Conservation (phyloP, 2,113 vertebrate genomes). For the Pollimyrus isidori region DNA sequence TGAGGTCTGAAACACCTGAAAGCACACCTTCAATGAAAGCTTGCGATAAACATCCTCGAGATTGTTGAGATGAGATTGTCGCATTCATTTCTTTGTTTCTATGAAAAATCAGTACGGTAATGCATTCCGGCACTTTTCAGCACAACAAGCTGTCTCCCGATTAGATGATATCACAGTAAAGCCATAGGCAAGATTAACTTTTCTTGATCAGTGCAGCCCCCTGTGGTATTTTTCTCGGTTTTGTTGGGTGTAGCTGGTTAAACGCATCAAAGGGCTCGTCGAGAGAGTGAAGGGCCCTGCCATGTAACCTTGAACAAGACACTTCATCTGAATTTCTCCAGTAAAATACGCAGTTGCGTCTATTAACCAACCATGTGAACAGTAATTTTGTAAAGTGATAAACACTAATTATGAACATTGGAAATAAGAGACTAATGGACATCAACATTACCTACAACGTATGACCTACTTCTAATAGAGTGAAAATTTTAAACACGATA, state of each 20-base stretch:
- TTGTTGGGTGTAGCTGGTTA: not conserved
- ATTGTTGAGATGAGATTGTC: not conserved
- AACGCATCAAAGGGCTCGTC: not conserved
- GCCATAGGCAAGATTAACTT: not conserved
- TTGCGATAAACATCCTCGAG: not conserved
- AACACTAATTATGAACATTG: not conserved
- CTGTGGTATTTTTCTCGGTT: not conserved
- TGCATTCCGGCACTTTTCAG: not conserved
- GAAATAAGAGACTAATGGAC: not conserved
- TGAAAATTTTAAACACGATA: not conserved
- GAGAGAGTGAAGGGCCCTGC: not conserved
- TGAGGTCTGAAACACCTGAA: not conserved
- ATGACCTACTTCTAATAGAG: not conserved
- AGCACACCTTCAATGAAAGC: not conserved
- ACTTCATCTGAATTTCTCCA: not conserved
- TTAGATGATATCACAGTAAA: not conserved
- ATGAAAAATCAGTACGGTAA: not conserved
- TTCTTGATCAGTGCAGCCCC: not conserved
- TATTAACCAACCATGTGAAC: not conserved
- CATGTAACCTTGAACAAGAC: not conserved
- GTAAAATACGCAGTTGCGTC: not conserved
- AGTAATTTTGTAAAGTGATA: not conserved
- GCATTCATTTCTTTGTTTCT: not conserved
- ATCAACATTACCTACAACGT: not conserved
- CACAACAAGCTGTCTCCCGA: not conserved